Evolutionary conservation across 2,113 vertebrate species (phyloP), one percentile per base, ranked within the genome.

Genomic region (Sceloporus tristichus): DNA sequence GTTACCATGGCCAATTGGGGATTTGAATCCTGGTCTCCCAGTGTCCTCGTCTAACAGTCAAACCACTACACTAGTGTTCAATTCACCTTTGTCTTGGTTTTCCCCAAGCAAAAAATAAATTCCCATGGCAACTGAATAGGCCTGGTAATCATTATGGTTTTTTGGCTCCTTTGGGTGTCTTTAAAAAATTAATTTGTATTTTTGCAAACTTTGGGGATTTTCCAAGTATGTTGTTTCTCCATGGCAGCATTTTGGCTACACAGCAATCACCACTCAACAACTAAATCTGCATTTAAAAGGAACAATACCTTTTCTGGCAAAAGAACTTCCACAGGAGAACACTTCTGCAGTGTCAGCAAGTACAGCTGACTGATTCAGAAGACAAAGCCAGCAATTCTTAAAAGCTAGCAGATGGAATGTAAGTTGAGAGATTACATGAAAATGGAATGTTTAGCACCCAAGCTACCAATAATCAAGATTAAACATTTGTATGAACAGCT

Each of bases 401-500:
- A 92, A 92, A 91, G 88, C 3, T 94, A 92, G 93, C 85, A 92
- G 82, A 68, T 91, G 89, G 38, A 91, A 90, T 38, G 87, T 89
- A 89, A 92, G 88, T 1, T 94, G 92, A 86, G 90, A 91, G 68
- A 88, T 84, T 53, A 90, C 16, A 71, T 54, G 56, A 0, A 42
- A 42, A 53, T 40, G 87, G 84, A 76, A 94, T 91, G 34, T 91
- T 91, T 93, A 91, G 88, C 91, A 93, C 88, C 90, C 88, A 88
- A 73, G 86, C 82, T 86, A 93, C 84, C 82, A 85, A 66, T 66
- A 13, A 85, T 85, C 79, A 89, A 88, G 89, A 93, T 89, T 85
- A 91, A 95, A 91, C 92, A 94, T 92, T 94, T 95, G 90, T 87
- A 92, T 0, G 93, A 86, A 88, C 89, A 94, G 75, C 88, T 93